Evolutionary conservation across 2,888 invertebrate genomes (phyloP), one percentile per base, ranked within the genome.

Genomic region (Allophyes oxyacanthae): DNA sequence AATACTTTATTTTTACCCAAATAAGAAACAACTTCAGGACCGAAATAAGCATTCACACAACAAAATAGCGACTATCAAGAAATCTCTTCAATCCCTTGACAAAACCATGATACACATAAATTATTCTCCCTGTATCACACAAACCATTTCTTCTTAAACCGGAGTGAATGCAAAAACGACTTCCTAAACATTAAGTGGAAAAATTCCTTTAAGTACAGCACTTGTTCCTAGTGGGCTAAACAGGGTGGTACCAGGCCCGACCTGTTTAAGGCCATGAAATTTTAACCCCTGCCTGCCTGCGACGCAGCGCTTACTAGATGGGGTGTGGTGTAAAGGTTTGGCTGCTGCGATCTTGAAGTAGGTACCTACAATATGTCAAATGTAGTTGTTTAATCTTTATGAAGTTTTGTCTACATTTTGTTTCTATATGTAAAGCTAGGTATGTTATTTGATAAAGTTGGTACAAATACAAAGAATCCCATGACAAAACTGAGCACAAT

Each of bases 211-310:
- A 71, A 69, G 67, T 65, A 69, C 64, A 53, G 64, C 45, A 69
- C 75, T 73, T 49, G 65, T 60, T 59, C 32, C 45, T 58, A 54
- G 63, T 65, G 54, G 60, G 60, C 57, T 60, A 60, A 68, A 77
- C 73, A 58, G 67, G 64, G 62, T n/a, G 52, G 57, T 53, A 68
- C 68, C 68, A 75, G 79, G 52, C 53, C 69, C 68, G 68, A 54
- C 69, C 86, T 82, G 81, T 83, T 87, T 87, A 87, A 81, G 85
- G 85, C 82, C 63, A 81, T 84, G 85, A 87, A 88, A 86, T 86
- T 86, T 85, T 85, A 87, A 84, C 82, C 81, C 75, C 70, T 2
- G 20, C n/a, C n/a, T n/a, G 79, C 68, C 64, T 62, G 68, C 51
- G 60, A 66, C 67, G 61, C 61, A 63, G 63, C 54, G 32, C 49